Conservation (phyloP, 2,797 vertebrate genomes). For the Cirrhinus molitorella region DNA sequence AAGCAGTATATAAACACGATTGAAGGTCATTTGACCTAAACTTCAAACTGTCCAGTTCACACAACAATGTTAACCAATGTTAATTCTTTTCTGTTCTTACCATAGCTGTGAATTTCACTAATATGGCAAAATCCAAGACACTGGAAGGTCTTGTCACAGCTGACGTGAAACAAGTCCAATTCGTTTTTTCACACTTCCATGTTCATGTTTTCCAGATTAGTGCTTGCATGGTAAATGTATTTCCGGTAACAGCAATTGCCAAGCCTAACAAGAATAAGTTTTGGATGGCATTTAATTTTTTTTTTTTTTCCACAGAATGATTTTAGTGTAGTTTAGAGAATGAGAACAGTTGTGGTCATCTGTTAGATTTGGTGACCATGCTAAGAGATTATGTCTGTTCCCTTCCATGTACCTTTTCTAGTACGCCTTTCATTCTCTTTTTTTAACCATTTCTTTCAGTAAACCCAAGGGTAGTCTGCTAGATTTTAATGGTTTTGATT, state of each 20-base stretch:
- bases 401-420: background rate
- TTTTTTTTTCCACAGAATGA: background rate
- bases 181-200: background rate
- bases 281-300: background rate
- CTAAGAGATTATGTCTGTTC: background rate
- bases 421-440: constrained; percentile 12
- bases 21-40: background rate
- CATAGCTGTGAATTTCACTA: background rate
- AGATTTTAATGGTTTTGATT: constrained; percentile 49
- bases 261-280: background rate
- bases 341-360: background rate
- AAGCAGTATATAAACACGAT: background rate
- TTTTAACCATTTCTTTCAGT: constrained; percentile 4
- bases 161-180: background rate
- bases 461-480: constrained; percentile 13
- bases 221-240: background rate
- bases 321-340: too few species aligned
- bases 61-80: background rate
- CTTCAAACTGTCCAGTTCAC: background rate
- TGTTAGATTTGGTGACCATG: background rate
- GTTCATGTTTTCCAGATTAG: background rate
- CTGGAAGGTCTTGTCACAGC: background rate
- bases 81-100: background rate
- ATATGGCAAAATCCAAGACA: background rate
- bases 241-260: background rate